Conservation (phyloP, 2,888 invertebrate genomes). For the Ceraclea dissimilis region DNA sequence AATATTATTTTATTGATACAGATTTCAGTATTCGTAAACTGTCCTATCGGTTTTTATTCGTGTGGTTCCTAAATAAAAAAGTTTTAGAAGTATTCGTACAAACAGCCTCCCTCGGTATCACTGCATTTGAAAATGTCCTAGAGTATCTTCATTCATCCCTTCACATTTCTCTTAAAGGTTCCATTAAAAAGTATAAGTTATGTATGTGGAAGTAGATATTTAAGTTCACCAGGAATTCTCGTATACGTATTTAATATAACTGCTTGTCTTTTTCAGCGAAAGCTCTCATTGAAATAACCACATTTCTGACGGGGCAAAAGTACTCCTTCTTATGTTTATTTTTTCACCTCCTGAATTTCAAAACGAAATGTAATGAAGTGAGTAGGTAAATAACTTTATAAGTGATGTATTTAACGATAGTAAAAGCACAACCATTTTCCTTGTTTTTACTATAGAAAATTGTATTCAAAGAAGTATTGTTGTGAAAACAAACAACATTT, state of each 20-base stretch:
- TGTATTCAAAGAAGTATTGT: too few relatives aligned
- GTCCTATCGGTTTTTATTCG: too few relatives aligned
- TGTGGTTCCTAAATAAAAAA: too few relatives aligned
- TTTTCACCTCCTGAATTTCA: too few relatives aligned
- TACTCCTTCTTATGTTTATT: neutral
- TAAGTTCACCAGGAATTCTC: too few relatives aligned
- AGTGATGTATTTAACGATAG: neutral
- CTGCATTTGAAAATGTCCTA: conserved; percentile 24
- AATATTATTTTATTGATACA: too few relatives aligned
- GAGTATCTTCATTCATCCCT: conserved; percentile 14
- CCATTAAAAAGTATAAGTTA: conserved; percentile 24
- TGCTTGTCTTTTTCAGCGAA: conserved; percentile 16
- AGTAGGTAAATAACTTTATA: too few relatives aligned
- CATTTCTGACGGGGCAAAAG: conserved; percentile 13
- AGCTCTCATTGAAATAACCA: conserved; percentile 22
- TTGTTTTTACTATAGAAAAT: too few relatives aligned
- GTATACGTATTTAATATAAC: neutral
- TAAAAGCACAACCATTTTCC: too few relatives aligned
- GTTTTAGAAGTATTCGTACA: neutral
- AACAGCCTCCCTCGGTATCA: conserved; percentile 11
- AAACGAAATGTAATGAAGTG: too few relatives aligned
- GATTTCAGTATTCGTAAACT: too few relatives aligned
- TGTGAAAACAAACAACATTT: too few relatives aligned
- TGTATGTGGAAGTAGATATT: neutral
- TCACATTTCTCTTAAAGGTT: conserved; percentile 11